A percentile compares a stretch with the other conserved stretches of the same genome.
Evolutionary conservation across 2,797 vertebrate species (phyloP).

Genomic region (Fistularia tabacaria): DNA sequence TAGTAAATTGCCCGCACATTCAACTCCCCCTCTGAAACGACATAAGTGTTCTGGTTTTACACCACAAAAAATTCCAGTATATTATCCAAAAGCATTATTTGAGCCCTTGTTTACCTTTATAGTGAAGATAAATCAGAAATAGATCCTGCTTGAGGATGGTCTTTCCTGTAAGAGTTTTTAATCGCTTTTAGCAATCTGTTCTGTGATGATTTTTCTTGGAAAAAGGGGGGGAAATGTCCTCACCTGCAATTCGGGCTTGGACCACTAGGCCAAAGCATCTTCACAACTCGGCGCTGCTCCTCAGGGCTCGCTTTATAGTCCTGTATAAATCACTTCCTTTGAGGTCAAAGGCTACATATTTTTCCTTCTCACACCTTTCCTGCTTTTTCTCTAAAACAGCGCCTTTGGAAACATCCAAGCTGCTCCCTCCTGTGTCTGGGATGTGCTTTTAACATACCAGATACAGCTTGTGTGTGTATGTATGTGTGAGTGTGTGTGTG

Average conservation of each 20-base stretch:
- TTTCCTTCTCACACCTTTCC: conserved; percentile 64
- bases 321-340: conserved; percentile 67
- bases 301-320: conserved; percentile 56
- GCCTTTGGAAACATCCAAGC: conserved; percentile 62
- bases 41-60: too few relatives aligned
- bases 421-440: conserved; percentile 53
- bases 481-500: conserved; percentile 33
- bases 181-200: not conserved
- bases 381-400: conserved; percentile 51
- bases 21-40: too few relatives aligned
- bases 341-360: conserved; percentile 62
- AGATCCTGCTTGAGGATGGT: not conserved
- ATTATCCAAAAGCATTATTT: too few relatives aligned
- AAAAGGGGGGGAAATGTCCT: not conserved
- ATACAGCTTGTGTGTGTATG: conserved; percentile 47
- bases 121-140: not conserved
- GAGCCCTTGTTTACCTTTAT: not conserved
- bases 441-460: conserved; percentile 57
- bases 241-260: conserved; percentile 20
- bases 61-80: too few relatives aligned
- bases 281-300: conserved; percentile 45
- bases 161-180: not conserved
- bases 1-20: too few relatives aligned
- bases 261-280: conserved; percentile 27
- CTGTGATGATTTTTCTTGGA: not conserved